phyloP scores from a whole-genome alignment of 2,113 vertebrate species.

The Polypterus senegalus region DNA sequence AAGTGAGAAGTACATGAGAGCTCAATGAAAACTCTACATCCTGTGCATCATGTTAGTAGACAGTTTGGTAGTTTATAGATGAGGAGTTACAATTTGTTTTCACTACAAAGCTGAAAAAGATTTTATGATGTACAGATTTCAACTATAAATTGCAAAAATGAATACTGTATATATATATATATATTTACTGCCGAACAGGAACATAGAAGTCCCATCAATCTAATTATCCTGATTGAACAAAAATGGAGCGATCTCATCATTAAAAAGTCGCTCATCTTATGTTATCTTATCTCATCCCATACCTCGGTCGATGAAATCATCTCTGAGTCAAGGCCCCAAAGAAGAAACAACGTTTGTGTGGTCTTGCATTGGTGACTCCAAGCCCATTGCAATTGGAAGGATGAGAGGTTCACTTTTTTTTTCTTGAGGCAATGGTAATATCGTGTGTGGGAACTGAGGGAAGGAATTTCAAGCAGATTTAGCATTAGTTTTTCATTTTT shows the following conservation, averaged over 20 bases:
- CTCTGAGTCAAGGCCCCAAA: constrained; percentile 58
- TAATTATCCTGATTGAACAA: no score
- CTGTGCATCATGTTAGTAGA: no score
- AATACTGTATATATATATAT: no score
- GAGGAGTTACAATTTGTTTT: no score
- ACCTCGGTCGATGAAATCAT: constrained; percentile 70
- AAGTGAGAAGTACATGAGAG: no score
- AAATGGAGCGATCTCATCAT: not conserved
- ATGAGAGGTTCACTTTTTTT: not conserved
- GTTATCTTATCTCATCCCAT: constrained; percentile 14
- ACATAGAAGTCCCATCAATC: no score
- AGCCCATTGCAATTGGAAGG: not conserved
- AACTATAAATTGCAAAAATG: no score
- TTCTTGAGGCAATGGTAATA: constrained; percentile 23
- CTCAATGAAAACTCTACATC: no score
- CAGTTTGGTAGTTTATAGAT: no score
- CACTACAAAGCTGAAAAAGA: no score
- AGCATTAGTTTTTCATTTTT: constrained; percentile 68
- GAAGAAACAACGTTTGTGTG: constrained; percentile 83
- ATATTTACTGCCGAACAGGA: no score
- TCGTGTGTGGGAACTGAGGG: constrained; percentile 93
- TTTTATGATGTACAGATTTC: no score
- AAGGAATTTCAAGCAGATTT: constrained; percentile 73
- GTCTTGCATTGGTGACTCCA: constrained; percentile 49
- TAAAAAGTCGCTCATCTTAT: not conserved